Conservation (phyloP, 2,113 vertebrate species). For the Rana temporaria region DNA sequence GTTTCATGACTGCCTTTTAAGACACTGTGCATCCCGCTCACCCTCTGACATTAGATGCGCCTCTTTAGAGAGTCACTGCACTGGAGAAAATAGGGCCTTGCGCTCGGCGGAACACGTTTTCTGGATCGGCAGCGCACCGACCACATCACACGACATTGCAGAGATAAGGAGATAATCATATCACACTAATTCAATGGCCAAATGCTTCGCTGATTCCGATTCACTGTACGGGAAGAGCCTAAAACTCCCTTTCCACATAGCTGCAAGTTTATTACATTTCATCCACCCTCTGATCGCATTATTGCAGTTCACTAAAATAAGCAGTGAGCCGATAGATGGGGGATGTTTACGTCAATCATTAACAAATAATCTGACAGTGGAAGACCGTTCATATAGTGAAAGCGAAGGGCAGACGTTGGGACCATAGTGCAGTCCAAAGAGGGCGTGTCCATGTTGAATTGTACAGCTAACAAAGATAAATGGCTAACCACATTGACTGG, state of each 20-base stretch:
- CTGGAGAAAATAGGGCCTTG: conserved; percentile 36
- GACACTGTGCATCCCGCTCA: neutral
- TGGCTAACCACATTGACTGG: no score
- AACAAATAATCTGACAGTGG: no score
- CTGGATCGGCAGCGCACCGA: conserved; percentile 7
- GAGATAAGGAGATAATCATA: conserved; percentile 30
- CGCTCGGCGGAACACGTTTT: conserved; percentile 27
- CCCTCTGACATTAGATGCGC: conserved; percentile 8
- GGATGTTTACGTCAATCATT: no score
- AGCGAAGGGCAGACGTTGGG: no score
- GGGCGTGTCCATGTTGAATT: no score
- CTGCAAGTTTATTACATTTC: conserved; percentile 1
- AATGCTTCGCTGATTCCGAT: conserved; percentile 52
- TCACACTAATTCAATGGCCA: neutral
- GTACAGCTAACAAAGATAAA: no score
- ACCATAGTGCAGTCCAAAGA: no score
- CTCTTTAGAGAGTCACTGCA: conserved; percentile 9
- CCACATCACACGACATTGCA: neutral
- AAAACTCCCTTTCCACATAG: conserved; percentile 34
- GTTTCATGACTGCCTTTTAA: neutral
- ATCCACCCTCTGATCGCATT: conserved; percentile 1
- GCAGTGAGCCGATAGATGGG: no score
- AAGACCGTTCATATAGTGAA: no score
- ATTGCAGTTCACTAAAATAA: neutral
- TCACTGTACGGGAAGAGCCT: conserved; percentile 54